Conservation (phyloP, 2,797 vertebrate genomes). For the Peromyscus melanophrys region DNA sequence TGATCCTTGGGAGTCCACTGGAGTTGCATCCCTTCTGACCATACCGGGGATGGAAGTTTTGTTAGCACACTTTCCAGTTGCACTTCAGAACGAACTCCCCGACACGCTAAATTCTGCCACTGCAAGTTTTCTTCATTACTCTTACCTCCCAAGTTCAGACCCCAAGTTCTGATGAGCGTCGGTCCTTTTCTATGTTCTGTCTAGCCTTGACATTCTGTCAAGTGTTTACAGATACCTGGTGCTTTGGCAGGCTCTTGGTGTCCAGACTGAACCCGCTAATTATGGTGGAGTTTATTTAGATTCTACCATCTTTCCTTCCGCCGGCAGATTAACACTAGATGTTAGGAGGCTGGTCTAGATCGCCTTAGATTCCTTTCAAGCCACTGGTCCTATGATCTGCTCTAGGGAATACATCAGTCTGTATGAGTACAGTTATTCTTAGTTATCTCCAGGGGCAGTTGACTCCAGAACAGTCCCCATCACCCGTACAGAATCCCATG, state of each 20-base stretch:
- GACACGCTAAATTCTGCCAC: neutral
- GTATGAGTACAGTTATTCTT: neutral
- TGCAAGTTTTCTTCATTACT: neutral
- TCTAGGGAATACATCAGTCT: neutral
- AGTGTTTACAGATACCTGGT: neutral
- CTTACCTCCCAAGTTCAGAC: neutral
- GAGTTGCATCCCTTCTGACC: neutral
- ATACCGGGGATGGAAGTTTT: neutral
- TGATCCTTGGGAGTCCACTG: neutral
- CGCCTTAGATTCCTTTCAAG: neutral
- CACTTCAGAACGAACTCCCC: neutral
- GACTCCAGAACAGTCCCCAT: neutral
- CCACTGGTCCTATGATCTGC: neutral
- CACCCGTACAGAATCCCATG: neutral
- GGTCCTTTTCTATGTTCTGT: neutral
- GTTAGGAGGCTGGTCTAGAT: neutral
- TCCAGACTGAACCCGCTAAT: neutral
- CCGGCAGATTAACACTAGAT: neutral
- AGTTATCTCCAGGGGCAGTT: neutral
- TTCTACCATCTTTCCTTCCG: neutral
- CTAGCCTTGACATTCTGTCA: neutral
- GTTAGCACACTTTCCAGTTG: neutral
- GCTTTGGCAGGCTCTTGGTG: neutral
- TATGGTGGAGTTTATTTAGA: neutral
- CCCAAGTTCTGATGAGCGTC: neutral